Base-by-base conservation (phyloP, 2,113 vertebrate species). In the Channa maculata region DNA sequence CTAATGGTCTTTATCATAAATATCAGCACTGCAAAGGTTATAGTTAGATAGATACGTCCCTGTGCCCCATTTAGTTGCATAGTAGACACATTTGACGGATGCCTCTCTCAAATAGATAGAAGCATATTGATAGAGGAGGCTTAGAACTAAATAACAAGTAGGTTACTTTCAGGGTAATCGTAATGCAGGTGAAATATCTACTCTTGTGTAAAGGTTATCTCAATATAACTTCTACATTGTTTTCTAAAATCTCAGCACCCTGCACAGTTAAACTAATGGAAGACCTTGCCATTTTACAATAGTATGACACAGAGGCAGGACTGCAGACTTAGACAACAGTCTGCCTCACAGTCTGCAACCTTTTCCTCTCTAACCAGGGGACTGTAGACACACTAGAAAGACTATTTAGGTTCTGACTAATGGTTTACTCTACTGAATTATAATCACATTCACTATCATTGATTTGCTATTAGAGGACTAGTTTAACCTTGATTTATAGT, bases 11-110 rank as follows among this genome's bases (percentile, higher is more conserved):
- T 92, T 91, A 93, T 94, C 89, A 89, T 92, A 92, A 92, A 93
- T 92, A 92, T 91, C 88, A 90, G 83, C 79, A 62, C 85, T 71
- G 90, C 87, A 94, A 95, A 95, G 94, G 94, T 95, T 93, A 94
- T 71, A 72, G 82, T 86, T 88, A 90, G 93, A 94, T 92, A 84
- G 88, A 94, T 94, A 75, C 80, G 82, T 90, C 85, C 88, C 89
- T 77, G 83, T 41, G 82, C 88, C 90, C 89, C 87, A 90, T 93
- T 94, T 92, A 89, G 89, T 86, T 85, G 88, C 72, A 72, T 55
- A 58, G 81, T 33, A 62, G 86, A 92, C 85, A 71, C 63, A 12
- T 60, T 36, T 93, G 91, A 94, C 72, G 65, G 92, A 94, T 93
- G 91, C 80, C 79, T 72, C 81, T 65, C 57, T 77, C 79, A 36